Base-by-base conservation (phyloP, 2,888 invertebrate genomes). In the Branchellion lobata region DNA sequence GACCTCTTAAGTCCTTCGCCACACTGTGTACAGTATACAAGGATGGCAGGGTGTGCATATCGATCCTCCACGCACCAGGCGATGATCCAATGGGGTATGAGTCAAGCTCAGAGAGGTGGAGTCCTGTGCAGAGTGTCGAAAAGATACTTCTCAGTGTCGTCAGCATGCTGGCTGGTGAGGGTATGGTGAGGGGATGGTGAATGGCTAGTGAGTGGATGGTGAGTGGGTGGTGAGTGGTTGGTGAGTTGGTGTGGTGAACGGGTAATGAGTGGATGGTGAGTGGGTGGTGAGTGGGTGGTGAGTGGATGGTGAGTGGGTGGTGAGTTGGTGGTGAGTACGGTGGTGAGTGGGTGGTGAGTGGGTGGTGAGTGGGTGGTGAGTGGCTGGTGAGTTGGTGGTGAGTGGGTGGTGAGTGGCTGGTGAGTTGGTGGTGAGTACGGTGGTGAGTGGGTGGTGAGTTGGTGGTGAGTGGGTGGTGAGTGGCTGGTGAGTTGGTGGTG, bases 61-160 rank as follows among this genome's bases (percentile, higher is more conserved):
- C 97, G 78, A 99, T 99, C 86, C 90, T 99, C 29, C 99, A 99
- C 88, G 96, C 98, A 0, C 99, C 99, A 0, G 99, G 99, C 0
- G 98, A 99, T 88, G 99, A 99, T 89, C 99, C 99, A 0, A 96
- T 97, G 93, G 97, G 97, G 0, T 99, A 99, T 85, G 99, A 99
- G 88, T 93, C 94, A 79, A 95, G 96, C 86, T 94, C 96, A 1
- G 98, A 99, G 88, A 90, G 99, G 82, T 99, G 99, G 99, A 97
- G 96, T 84, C 99, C 99, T 0, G 99, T 99, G 0, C 99, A 99
- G 88, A 97, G 97, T 88, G 97, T 99, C 0, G 99, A 99, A 88
- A 99, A 99, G 89, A 99, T 99, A 85, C 90, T 99, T 73, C 90
- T 99, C 0, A 98, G 98, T 72, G 99, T 99, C 79, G 94, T 99